phyloP scores from a whole-genome alignment of 2,113 vertebrate genomes.

The Platysteira castanea region DNA sequence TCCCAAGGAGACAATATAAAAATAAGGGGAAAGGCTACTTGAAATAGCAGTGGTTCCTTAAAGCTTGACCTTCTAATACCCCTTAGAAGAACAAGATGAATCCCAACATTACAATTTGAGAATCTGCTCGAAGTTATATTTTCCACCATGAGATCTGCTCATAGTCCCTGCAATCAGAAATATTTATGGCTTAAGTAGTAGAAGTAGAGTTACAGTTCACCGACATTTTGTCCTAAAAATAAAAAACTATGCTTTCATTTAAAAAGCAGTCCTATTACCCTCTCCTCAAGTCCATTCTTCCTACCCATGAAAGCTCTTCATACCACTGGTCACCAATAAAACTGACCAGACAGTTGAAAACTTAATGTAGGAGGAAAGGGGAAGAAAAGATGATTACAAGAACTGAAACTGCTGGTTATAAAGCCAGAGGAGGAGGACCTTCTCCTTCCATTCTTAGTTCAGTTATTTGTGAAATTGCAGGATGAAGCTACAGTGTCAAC shows the following conservation, averaged over 20 bases:
- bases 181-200: background rate
- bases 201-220: background rate
- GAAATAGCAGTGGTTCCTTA: background rate
- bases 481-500: background rate
- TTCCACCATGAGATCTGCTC: background rate
- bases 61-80: background rate
- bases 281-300: background rate
- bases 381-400: background rate
- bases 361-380: background rate
- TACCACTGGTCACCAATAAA: background rate
- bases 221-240: background rate
- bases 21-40: background rate
- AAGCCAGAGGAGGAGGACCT: background rate
- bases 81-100: background rate
- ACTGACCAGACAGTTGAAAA: background rate
- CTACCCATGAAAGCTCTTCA: background rate
- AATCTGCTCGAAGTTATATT: background rate
- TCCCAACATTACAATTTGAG: background rate
- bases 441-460: background rate
- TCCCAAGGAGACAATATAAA: background rate
- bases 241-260: background rate
- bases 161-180: background rate
- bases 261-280: background rate
- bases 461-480: background rate
- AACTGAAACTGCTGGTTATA: background rate